Conservation (phyloP, 2,113 vertebrate genomes). For the Irena cyanogastra region DNA sequence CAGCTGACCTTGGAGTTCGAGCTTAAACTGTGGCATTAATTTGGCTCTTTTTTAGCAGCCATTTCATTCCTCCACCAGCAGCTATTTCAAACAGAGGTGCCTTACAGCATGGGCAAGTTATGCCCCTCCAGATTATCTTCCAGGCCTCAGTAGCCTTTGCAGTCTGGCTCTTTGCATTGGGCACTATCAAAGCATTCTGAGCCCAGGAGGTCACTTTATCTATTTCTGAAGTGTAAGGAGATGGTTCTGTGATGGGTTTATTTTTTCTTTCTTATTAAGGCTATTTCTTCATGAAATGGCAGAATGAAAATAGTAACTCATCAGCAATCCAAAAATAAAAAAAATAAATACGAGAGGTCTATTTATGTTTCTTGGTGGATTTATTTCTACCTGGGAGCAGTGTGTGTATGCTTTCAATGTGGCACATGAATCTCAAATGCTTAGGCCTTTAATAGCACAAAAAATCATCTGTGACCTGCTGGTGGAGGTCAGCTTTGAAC, state of each 20-base stretch:
- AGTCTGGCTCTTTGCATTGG: not conserved
- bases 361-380: conserved; percentile 36
- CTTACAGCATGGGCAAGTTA: conserved; percentile 35
- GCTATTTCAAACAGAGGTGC: conserved; percentile 54
- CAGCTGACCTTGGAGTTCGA: conserved; percentile 53
- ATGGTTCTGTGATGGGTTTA: conserved; percentile 7
- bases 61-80: conserved; percentile 35
- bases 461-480: not conserved
- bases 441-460: not conserved
- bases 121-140: not conserved
- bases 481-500: not conserved
- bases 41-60: conserved; percentile 55
- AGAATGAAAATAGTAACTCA: conserved; percentile 41
- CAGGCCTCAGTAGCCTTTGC: not conserved
- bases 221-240: conserved; percentile 45
- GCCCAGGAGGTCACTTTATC: not conserved
- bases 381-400: conserved; percentile 61
- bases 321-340: not conserved
- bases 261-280: conserved; percentile 40
- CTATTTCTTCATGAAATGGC: conserved; percentile 42
- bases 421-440: not conserved
- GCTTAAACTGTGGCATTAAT: conserved; percentile 50
- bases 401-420: not conserved
- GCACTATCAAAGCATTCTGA: not conserved
- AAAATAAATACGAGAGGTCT: not conserved